Base-by-base conservation (phyloP, 2,888 invertebrate genomes). In the Diarsia dahlii region DNA sequence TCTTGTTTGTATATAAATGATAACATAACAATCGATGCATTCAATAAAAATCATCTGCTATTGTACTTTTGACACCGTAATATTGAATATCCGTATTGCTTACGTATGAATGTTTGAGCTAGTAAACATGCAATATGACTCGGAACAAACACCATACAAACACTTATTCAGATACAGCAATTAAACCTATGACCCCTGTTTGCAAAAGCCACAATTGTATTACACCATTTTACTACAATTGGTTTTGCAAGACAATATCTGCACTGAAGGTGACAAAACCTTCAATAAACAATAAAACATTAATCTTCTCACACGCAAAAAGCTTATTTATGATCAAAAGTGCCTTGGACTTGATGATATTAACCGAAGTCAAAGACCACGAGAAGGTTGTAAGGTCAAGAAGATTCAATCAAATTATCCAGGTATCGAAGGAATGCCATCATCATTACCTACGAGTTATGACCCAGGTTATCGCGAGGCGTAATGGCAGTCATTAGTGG, bases 291-390 rank as follows among this genome's bases (percentile, higher is more conserved):
- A 13, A 48, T 54, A 34, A 6, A 52, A 23, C 60, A 60, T 71
- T 60, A 64, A n/a, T 28, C 13, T 34, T 48, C 20, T 8, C 15
- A 75, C 48, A 45, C 6, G 76, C 63, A 63, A 81, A 56, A 67
- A 63, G 45, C 18, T 82, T 2, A 67, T 73, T 82, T 2, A 67
- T 73, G 20, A 28, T 34, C 45, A 50, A 23, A 67, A 63, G 6
- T 64, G 4, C 82, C 83, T 77, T 83, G 83, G 77, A 83, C 82
- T 83, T 83, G 85, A 77, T 82, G 74, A 71, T 46, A 73, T 69
- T 71, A 46, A 18, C 62, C 13, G 50, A 76, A 70, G 80, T 79
- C 79, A 86, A 80, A 82, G 73, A 76, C 72, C 67, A 68, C 52
- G 9, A 67, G 70, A 68, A 74, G 82, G 73, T 58, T 54, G 64